phyloP scores from a whole-genome alignment of 1,140 invertebrate genomes.

The Phocides pigmalion region DNA sequence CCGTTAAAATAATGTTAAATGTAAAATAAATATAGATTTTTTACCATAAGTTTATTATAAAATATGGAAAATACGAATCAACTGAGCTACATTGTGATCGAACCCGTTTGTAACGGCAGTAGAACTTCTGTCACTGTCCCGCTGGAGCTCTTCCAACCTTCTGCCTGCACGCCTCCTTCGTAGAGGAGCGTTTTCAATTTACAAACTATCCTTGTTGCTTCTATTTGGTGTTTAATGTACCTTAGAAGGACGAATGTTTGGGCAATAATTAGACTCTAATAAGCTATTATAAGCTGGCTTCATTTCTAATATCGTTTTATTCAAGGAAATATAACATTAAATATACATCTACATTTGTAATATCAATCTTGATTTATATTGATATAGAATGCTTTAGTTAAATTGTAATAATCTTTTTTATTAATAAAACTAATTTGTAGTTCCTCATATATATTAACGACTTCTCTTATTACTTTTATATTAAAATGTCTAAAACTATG shows the following conservation, averaged over 20 bases:
- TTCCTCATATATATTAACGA: no score
- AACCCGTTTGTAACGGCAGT: constrained; percentile 52
- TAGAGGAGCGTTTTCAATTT: constrained; percentile 38
- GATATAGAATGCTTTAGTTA: no score
- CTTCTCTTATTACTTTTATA: no score
- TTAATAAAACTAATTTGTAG: no score
- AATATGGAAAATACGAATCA: constrained; percentile 67
- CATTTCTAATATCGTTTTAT: not conserved
- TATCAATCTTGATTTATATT: no score
- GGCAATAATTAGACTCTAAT: constrained; percentile 37
- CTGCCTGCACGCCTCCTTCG: constrained; percentile 45
- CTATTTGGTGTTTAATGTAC: constrained; percentile 19
- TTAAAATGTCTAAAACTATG: no score
- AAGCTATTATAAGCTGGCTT: constrained; percentile 21
- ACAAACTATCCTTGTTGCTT: constrained; percentile 12
- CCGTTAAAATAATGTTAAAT: constrained; percentile 60
- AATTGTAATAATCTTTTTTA: no score
- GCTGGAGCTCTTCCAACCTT: constrained; percentile 44
- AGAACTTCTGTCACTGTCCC: constrained; percentile 50
- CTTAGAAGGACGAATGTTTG: constrained; percentile 26
- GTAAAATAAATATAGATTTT: constrained; percentile 78
- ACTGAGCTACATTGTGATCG: constrained; percentile 80
- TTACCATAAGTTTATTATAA: constrained; percentile 75
- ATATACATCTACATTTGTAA: no score
- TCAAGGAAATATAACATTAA: no score